Evolutionary conservation across 2,888 invertebrate species (phyloP), one percentile per base, ranked within the genome.

Genomic region (Sesamia inferens): DNA sequence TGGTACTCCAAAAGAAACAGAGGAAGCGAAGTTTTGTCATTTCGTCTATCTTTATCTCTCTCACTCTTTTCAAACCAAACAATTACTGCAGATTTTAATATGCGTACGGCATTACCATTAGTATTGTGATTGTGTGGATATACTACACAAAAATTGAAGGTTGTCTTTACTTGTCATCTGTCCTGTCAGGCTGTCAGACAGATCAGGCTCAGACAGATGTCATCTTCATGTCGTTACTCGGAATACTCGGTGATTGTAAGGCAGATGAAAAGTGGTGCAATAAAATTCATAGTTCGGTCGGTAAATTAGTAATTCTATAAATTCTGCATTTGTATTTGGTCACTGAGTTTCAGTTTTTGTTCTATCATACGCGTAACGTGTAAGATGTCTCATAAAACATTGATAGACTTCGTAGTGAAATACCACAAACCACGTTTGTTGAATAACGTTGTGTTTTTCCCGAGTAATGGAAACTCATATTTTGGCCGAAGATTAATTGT

Each of bases 371-470:
- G 44, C 54, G 39, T 55, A 81, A 87, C 16, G 44, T 57, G 39
- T 55, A 81, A 87, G 76, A 96, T 96, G 96, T 93, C 94, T 44
- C 92, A 92, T 71, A 95, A 91, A 90, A 93, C 92, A n/a, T 84
- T 96, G 24, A 94, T 96, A 61, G 95, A 96, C 85, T 96, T 96
- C 79, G 91, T 96, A 62, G 94, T 96, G 10, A 95, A 94, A 86
- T 96, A 95, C 84, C 95, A 95, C 83, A 92, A 88, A 76, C 96
- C 96, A 73, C 93, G 96, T 67, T 84, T 96, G 69, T 82, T 96
- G 62, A 96, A 96, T 83, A 95, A 91, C 84, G 79, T 96, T 14
- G 95, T 96, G 13, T 94, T 90, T 81, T 96, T 95, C 71, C 96
- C 96, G n/a, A 95, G 95, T 78, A 92, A 91, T 88, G 96, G 95